Evolutionary conservation across 2,797 vertebrate species (phyloP), one percentile per base, ranked within the genome.

Genomic region (Halcyon badia): DNA sequence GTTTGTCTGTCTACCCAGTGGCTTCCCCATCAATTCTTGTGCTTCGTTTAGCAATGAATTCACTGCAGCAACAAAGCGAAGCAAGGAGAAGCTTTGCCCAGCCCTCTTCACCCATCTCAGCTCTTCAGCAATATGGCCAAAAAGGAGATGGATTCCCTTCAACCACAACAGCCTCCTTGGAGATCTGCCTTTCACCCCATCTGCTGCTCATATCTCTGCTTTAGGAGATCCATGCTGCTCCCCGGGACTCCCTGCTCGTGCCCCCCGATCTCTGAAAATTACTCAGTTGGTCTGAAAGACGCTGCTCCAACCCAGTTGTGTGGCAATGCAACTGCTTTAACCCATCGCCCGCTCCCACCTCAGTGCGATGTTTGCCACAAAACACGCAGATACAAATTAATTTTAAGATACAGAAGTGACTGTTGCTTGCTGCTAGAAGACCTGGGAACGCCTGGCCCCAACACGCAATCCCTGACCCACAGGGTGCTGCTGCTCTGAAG

Each of bases 351-450:
- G 62, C 19, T 80, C 24, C 18, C 44, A 78, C 44, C 44, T 49
- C 5, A 3, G 57, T 0, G 2, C 61, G 9, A 46, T 0, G 13
- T 56, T 58, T 62, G 86, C 85, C 62, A 30, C 1, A 19, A 65
- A 37, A 73, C 17, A 8, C 0, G 7, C 20, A 84, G 31, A 76
- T 19, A 70, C 4, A 65, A 65, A 64, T 35, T 51, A 5, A 64
- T 73, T 88, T 82, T 77, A 77, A 83, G 61, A 65, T 30, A 77
- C 25, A 64, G 30, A 87, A 80, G 20, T 30, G 75, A 76, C 58
- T 61, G 39, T 14, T 64, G 44, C 26, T 64, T 77, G 62, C 66
- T 64, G 64, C 86, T 58, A 26, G 30, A 77, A 82, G 58, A 73
- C 15, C 37, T 76, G 78, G 85, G 57, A 93, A 82, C 66, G 52